Conservation (phyloP, 1,140 invertebrate species). For the Neodiprion pinetum region DNA sequence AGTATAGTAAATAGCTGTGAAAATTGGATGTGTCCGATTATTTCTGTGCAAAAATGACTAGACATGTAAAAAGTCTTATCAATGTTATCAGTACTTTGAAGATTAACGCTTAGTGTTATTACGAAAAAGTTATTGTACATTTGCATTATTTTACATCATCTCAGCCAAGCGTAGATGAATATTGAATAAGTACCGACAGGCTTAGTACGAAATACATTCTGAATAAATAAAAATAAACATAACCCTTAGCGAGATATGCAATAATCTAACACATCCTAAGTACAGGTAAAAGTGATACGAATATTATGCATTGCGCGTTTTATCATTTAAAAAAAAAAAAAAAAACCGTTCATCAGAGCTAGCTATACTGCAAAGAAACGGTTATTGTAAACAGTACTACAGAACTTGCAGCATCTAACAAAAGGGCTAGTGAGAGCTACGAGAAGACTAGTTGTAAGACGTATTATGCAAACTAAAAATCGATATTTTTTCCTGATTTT, state of each 20-base stretch:
- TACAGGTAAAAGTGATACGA: neutral
- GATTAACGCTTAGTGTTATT: too few relatives aligned
- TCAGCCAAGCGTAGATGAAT: too few relatives aligned
- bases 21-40: too few relatives aligned
- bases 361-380: neutral
- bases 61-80: too few relatives aligned
- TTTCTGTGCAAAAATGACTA: too few relatives aligned
- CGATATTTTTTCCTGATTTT: too few relatives aligned
- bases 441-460: neutral
- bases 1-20: too few relatives aligned
- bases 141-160: neutral
- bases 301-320: slow-evolving; percentile 5
- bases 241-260: neutral
- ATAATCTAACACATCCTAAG: neutral
- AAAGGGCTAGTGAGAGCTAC: neutral
- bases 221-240: neutral
- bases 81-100: too few relatives aligned
- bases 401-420: neutral
- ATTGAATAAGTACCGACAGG: too few relatives aligned
- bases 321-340: neutral
- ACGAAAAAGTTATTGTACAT: neutral
- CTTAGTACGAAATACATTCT: neutral
- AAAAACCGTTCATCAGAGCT: neutral
- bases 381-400: neutral
- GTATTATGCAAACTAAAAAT: neutral